Evolutionary conservation across 2,797 vertebrate species (phyloP).

Genomic region (Myripristis murdjan): DNA sequence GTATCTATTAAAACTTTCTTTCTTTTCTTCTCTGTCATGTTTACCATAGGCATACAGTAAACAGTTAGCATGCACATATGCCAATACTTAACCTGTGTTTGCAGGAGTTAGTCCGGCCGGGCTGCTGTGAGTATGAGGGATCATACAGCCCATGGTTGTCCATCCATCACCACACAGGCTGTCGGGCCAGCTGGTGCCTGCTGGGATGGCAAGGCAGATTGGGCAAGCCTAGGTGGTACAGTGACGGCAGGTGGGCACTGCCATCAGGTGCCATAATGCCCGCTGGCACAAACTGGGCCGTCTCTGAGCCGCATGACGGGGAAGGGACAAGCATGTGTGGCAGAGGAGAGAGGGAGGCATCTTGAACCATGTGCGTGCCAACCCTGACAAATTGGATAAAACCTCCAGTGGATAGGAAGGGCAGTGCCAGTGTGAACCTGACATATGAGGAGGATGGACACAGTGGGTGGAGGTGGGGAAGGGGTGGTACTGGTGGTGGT

Average conservation of each 20-base stretch:
- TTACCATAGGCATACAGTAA: conserved; percentile 13
- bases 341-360: conserved; percentile 39
- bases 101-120: conserved; percentile 43
- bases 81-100: conserved; percentile 29
- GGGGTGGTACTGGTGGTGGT: conserved; percentile 19
- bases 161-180: conserved; percentile 69
- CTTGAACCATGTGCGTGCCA: conserved; percentile 58
- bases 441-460: conserved; percentile 65
- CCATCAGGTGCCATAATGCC: conserved; percentile 71
- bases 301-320: conserved; percentile 39
- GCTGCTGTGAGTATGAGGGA: conserved; percentile 56
- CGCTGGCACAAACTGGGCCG: conserved; percentile 61
- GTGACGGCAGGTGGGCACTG: conserved; percentile 68
- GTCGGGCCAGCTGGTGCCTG: conserved; percentile 77
- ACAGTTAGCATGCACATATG: conserved; percentile 11
- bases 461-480: conserved; percentile 49
- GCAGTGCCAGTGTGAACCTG: conserved; percentile 59
- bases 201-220: conserved; percentile 63
- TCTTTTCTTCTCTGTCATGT: neutral
- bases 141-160: conserved; percentile 59
- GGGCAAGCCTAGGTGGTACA: conserved; percentile 57
- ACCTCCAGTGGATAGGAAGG: conserved; percentile 61
- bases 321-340: conserved; percentile 21
- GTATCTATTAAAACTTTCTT: too few relatives aligned
- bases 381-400: conserved; percentile 76